phyloP scores from a whole-genome alignment of 1,140 invertebrate species.

The Hyphantria cunea region DNA sequence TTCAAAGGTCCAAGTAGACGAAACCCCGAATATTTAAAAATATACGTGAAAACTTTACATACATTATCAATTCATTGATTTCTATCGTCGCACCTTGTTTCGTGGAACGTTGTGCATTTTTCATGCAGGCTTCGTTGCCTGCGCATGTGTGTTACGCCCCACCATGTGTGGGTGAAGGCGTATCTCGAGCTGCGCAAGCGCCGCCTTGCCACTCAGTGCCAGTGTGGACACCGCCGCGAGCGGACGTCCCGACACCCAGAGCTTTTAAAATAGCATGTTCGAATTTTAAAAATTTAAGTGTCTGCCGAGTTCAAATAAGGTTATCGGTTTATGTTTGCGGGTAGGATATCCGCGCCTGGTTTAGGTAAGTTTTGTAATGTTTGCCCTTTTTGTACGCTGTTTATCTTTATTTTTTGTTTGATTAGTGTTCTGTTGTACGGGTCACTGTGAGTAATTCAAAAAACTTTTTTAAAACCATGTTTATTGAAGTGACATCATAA shows the following conservation, averaged over 20 bases:
- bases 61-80: conserved; percentile 15
- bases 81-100: conserved; percentile 45
- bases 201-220: conserved; percentile 61
- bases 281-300: conserved; percentile 43
- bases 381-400: conserved; percentile 38
- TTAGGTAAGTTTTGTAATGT: conserved; percentile 58
- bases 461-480: conserved; percentile 25
- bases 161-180: conserved; percentile 58
- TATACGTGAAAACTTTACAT: neutral
- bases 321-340: conserved; percentile 55
- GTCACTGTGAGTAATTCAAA: conserved; percentile 14
- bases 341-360: conserved; percentile 57
- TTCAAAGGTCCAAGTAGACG: conserved; percentile 19
- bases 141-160: conserved; percentile 15
- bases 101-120: conserved; percentile 58
- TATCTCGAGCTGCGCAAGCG: conserved; percentile 55
- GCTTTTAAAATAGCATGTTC: conserved; percentile 20
- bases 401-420: conserved; percentile 35
- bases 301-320: conserved; percentile 57
- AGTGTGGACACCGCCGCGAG: conserved; percentile 37
- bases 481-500: conserved; percentile 34
- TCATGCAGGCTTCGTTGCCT: conserved; percentile 57
- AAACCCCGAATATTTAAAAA: conserved; percentile 13
- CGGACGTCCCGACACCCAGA: conserved; percentile 16
- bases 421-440: conserved; percentile 36